phyloP scores from a whole-genome alignment of 2,888 invertebrate species.

The Hirtodrosophila confusa region DNA sequence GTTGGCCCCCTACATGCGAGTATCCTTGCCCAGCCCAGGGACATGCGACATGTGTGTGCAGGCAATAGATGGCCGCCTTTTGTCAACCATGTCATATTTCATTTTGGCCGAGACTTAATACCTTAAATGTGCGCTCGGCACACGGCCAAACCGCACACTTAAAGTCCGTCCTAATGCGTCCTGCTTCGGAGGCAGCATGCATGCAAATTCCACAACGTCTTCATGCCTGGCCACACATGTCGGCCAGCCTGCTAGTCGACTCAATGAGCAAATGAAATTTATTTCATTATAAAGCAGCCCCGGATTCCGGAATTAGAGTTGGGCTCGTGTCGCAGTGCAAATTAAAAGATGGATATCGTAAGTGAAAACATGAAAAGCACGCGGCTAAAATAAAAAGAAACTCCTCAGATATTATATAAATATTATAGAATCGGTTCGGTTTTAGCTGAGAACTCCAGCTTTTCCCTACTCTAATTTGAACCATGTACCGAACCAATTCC shows the following conservation, averaged over 20 bases:
- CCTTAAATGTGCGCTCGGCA: conserved; percentile 54
- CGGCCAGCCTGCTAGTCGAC: conserved; percentile 67
- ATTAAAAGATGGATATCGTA: no score
- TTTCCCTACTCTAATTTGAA: no score
- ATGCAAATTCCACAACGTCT: conserved; percentile 76
- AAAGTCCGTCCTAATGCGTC: conserved; percentile 68
- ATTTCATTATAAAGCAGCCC: conserved; percentile 72
- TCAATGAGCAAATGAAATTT: conserved; percentile 78
- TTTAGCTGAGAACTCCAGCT: no score
- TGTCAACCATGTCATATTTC: conserved; percentile 77
- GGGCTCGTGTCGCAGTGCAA: no score
- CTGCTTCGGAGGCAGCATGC: conserved; percentile 53
- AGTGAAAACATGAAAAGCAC: no score
- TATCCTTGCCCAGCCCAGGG: conserved; percentile 14
- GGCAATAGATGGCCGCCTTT: conserved; percentile 55
- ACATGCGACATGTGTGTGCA: conserved; percentile 24
- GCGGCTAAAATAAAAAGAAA: no score
- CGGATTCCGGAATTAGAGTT: neutral
- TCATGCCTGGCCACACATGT: conserved; percentile 77
- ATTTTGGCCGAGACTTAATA: conserved; percentile 71
- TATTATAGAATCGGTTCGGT: no score
- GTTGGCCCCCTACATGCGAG: conserved; percentile 9
- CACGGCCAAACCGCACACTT: conserved; percentile 44
- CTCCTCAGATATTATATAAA: no score
- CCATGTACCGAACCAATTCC: no score